phyloP scores from a whole-genome alignment of 2,888 invertebrate species.

The Nomada ruficornis region DNA sequence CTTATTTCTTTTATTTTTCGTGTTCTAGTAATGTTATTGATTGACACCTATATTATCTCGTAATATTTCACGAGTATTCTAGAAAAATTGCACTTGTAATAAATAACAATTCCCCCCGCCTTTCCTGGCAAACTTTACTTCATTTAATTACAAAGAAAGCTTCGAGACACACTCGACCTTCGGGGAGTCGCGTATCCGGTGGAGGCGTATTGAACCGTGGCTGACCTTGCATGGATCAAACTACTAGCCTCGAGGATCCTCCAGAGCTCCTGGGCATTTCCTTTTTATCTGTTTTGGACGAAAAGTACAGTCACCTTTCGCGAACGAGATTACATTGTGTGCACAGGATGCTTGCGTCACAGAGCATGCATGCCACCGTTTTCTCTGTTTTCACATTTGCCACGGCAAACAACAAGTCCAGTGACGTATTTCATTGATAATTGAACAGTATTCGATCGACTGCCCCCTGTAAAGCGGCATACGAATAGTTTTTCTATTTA shows the following conservation, averaged over 20 bases:
- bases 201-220: constrained; percentile 30
- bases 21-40: neutral
- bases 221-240: constrained; percentile 45
- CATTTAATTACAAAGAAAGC: constrained; percentile 38
- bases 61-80: too few relatives aligned
- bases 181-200: constrained; percentile 6
- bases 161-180: constrained; percentile 45
- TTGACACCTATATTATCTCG: too few relatives aligned
- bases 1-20: neutral
- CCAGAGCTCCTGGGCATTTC: neutral
- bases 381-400: constrained; percentile 63
- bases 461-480: constrained; percentile 43
- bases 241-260: constrained; percentile 40
- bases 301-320: constrained; percentile 28
- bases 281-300: neutral
- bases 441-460: constrained; percentile 63
- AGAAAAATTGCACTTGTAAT: too few relatives aligned
- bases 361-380: constrained; percentile 13
- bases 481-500: neutral
- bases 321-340: neutral
- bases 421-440: constrained; percentile 70
- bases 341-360: constrained; percentile 47
- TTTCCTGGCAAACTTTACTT: neutral
- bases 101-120: too few relatives aligned
- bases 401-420: constrained; percentile 43